phyloP scores from a whole-genome alignment of 2,888 invertebrate species.

The Chymomyza caudatula region DNA sequence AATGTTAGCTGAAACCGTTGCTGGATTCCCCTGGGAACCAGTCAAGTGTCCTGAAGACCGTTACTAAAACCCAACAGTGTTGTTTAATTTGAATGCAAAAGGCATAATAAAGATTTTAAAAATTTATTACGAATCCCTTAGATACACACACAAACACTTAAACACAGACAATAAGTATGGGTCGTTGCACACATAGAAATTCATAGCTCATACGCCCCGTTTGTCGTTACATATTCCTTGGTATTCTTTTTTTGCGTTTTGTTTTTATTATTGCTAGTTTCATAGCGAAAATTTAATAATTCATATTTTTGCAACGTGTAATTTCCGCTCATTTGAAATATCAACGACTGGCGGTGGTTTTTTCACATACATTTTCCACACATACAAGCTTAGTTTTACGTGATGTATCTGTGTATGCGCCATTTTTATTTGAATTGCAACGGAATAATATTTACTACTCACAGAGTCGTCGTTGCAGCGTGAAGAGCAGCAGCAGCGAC shows the following conservation, averaged over 20 bases:
- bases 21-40: background rate
- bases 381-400: conserved; percentile 21
- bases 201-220: conserved; percentile 3
- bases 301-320: conserved; percentile 54
- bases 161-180: background rate
- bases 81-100: background rate
- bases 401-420: conserved; percentile 17
- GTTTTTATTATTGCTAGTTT: conserved; percentile 42
- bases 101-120: background rate
- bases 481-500: conserved; percentile 36
- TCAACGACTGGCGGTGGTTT: conserved; percentile 21
- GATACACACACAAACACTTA: background rate
- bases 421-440: conserved; percentile 56
- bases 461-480: conserved; percentile 29
- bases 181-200: background rate
- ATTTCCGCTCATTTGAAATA: conserved; percentile 57
- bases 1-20: too few relatives aligned
- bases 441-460: conserved; percentile 67
- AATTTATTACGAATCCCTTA: background rate
- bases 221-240: background rate
- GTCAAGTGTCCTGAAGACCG: background rate
- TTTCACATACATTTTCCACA: conserved; percentile 35
- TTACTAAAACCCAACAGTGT: background rate
- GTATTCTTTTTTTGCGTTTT: background rate
- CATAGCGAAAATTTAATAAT: conserved; percentile 47